These are phyloP conservation scores for Perithous albicinctus DNA, from an alignment of 2,888 invertebrate species.

Conservation along the genomic window DNA sequence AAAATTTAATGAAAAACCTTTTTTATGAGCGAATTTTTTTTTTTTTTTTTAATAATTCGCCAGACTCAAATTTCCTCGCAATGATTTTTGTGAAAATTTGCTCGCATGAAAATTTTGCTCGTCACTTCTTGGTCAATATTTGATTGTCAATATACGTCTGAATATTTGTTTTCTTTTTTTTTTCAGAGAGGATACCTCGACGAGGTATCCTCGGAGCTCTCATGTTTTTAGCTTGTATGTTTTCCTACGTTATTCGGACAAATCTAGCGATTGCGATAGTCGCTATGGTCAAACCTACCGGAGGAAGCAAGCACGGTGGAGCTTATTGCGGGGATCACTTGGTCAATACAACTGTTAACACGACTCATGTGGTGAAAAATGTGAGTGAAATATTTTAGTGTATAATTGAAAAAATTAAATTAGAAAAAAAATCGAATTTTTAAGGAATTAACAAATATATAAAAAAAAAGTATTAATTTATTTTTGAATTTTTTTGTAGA, in stretches of 20 bases:
- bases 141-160: not conserved
- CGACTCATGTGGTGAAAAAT: constrained; percentile 64
- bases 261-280: constrained; percentile 89
- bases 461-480: not conserved
- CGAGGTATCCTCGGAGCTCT: constrained; percentile 88
- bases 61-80: too few species aligned
- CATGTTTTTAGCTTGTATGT: constrained; percentile 91
- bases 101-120: not conserved
- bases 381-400: constrained; percentile 69
- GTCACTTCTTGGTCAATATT: not conserved
- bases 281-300: constrained; percentile 78
- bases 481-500: not conserved
- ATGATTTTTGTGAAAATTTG: too few species aligned
- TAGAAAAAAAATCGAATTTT: too few species aligned
- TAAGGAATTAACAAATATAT: not conserved
- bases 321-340: constrained; percentile 62
- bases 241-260: constrained; percentile 91
- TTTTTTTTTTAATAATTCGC: too few species aligned
- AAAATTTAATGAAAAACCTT: too few species aligned
- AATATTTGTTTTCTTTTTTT: constrained; percentile 1
- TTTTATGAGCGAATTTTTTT: too few species aligned
- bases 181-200: constrained; percentile 86
- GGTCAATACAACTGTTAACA: constrained; percentile 47
- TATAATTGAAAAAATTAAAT: too few species aligned
- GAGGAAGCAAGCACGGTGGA: constrained; percentile 67